phyloP scores from a whole-genome alignment of 2,113 vertebrate genomes.

The Platycercus adscitus region DNA sequence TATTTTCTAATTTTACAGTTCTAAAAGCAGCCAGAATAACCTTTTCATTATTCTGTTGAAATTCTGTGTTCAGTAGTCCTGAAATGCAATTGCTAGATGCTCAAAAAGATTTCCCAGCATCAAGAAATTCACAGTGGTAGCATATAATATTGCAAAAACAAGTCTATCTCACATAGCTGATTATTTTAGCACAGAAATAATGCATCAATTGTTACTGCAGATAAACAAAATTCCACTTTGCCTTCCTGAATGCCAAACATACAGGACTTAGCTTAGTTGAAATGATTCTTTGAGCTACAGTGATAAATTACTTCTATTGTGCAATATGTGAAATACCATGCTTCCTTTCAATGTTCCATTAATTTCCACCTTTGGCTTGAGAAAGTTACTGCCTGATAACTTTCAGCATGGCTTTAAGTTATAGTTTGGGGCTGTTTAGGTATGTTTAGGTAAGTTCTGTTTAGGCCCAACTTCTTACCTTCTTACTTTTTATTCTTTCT shows the following conservation, averaged over 20 bases:
- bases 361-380: not conserved
- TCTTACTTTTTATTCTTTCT: not conserved
- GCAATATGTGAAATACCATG: not conserved
- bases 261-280: not conserved
- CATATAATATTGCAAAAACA: not conserved
- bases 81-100: not conserved
- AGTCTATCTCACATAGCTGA: not conserved
- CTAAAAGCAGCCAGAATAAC: not conserved
- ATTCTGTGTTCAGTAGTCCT: not conserved
- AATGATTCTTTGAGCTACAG: not conserved
- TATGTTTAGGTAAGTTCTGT: not conserved
- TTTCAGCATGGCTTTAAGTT: not conserved
- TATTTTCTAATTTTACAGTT: not conserved
- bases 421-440: not conserved
- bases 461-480: not conserved
- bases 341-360: not conserved
- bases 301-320: not conserved
- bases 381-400: not conserved
- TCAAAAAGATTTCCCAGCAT: not conserved
- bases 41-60: not conserved
- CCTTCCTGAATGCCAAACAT: not conserved
- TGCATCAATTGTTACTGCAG: not conserved
- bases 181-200: conserved; percentile 14
- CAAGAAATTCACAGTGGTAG: not conserved
- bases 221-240: conserved; percentile 21